Percentiles rank a stretch among this genome's conserved stretches.
These are phyloP conservation scores for Urocyon cinereoargenteus DNA, from an alignment of 2,797 vertebrate genomes.

Conservation along the genomic window DNA sequence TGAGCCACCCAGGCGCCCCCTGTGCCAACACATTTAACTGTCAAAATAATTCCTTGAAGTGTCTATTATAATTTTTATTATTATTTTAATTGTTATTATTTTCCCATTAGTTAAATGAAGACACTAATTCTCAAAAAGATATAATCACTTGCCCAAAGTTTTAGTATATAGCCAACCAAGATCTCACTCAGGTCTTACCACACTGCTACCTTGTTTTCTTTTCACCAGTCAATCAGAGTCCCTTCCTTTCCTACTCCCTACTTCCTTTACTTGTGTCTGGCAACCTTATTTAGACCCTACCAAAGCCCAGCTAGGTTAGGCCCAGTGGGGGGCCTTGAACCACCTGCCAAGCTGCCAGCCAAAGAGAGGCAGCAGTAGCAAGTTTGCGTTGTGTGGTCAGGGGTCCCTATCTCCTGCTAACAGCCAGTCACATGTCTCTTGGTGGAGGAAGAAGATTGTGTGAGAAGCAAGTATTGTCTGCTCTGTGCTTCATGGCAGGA, in stretches of 20 bases:
- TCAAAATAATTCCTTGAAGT: neutral
- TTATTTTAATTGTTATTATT: neutral
- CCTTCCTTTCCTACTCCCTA: neutral
- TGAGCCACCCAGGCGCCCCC: neutral
- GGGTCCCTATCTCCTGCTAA: neutral
- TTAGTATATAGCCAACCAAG: neutral
- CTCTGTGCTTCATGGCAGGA: neutral
- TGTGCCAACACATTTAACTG: neutral
- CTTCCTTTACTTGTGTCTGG: neutral
- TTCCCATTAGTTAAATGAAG: neutral
- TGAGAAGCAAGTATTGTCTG: neutral
- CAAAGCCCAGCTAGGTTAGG: too few relatives aligned
- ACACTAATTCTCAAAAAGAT: neutral
- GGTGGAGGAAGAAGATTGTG: neutral
- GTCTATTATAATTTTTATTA: neutral
- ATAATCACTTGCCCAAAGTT: neutral
- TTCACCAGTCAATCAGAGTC: neutral
- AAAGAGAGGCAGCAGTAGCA: neutral
- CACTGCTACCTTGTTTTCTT: neutral
- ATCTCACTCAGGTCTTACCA: neutral
- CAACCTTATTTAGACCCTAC: neutral
- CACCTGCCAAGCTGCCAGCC: neutral
- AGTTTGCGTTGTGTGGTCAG: neutral
- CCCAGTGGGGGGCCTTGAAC: neutral
- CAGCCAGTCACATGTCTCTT: accelerated